Conservation (phyloP, 2,888 invertebrate species). For the Pasiphila rectangulata region DNA sequence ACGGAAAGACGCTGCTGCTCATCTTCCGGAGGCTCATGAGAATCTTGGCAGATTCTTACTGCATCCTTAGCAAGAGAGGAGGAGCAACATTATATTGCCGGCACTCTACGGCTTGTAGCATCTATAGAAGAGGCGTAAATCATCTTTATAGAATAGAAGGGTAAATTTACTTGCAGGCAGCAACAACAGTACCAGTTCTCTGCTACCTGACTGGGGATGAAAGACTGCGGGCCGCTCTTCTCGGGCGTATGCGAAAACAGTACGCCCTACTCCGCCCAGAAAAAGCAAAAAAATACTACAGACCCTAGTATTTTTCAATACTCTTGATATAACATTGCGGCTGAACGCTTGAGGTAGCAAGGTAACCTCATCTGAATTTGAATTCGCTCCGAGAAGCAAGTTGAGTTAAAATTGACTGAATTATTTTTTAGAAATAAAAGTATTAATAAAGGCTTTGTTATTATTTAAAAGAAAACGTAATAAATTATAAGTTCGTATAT, state of each 20-base stretch:
- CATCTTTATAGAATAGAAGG: no score
- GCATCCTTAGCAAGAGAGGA: no score
- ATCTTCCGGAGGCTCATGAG: no score
- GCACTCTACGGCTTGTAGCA: no score
- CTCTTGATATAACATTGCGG: conserved; percentile 13
- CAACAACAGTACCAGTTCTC: conserved; percentile 72
- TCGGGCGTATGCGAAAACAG: conserved; percentile 74
- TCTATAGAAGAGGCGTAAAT: no score
- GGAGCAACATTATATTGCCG: no score
- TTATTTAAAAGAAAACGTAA: no score
- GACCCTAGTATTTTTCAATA: conserved; percentile 23
- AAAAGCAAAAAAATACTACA: conserved; percentile 49
- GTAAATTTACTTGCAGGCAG: conserved; percentile 66
- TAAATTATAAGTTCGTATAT: no score
- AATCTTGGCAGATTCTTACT: no score
- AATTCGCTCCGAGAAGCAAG: conserved; percentile 17
- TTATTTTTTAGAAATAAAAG: conserved; percentile 8
- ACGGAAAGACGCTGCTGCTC: no score
- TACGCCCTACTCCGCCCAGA: conserved; percentile 70
- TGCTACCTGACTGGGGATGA: conserved; percentile 71
- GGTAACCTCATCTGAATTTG: conserved; percentile 12
- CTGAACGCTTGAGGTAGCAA: conserved; percentile 13
- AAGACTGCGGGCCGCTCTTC: conserved; percentile 69
- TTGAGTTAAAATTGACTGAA: conserved; percentile 15
- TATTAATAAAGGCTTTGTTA: conserved; percentile 8